A percentile compares a stretch with the other conserved stretches of the same genome.
These are phyloP conservation scores for Ceratina calcarata DNA, from an alignment of 1,140 invertebrate species.

Conservation along the genomic window DNA sequence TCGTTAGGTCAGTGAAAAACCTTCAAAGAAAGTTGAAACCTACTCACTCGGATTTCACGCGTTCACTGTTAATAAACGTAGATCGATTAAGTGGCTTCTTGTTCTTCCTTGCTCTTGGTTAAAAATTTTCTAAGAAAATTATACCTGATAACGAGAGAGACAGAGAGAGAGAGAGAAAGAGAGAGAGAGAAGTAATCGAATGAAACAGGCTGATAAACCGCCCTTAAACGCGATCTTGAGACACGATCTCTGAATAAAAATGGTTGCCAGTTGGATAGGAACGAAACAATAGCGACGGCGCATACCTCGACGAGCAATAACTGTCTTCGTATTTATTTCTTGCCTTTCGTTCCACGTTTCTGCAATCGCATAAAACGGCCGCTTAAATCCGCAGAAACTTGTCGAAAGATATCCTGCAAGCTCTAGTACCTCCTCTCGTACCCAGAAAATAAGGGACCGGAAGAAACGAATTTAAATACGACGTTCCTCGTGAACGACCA, in stretches of 20 bases:
- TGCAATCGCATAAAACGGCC: constrained; percentile 44
- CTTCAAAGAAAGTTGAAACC: constrained; percentile 41
- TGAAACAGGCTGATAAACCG: background rate
- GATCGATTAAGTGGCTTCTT: constrained; percentile 5
- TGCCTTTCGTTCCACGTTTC: constrained; percentile 38
- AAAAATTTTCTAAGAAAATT: background rate
- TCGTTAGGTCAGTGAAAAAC: constrained; percentile 49
- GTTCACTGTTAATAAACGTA: constrained; percentile 12
- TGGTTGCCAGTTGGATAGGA: constrained; percentile 13
- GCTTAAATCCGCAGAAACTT: constrained; percentile 18
- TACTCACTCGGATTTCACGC: background rate
- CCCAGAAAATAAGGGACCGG: background rate
- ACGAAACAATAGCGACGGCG: constrained; percentile 8
- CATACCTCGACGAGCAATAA: constrained; percentile 61
- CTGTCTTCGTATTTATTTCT: constrained; percentile 47
- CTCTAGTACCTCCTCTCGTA: background rate
- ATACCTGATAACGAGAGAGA: background rate
- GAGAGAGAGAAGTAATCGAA: background rate
- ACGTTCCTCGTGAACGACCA: constrained; percentile 25
- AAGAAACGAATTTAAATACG: constrained; percentile 34
- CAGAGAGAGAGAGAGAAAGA: no score
- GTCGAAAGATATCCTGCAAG: constrained; percentile 12
- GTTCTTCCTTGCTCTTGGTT: background rate
- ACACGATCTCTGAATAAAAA: constrained; percentile 11
- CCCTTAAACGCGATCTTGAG: constrained; percentile 11